Evolutionary conservation across 2,113 vertebrate genomes (phyloP).

Genomic region (Zapus hudsonius): DNA sequence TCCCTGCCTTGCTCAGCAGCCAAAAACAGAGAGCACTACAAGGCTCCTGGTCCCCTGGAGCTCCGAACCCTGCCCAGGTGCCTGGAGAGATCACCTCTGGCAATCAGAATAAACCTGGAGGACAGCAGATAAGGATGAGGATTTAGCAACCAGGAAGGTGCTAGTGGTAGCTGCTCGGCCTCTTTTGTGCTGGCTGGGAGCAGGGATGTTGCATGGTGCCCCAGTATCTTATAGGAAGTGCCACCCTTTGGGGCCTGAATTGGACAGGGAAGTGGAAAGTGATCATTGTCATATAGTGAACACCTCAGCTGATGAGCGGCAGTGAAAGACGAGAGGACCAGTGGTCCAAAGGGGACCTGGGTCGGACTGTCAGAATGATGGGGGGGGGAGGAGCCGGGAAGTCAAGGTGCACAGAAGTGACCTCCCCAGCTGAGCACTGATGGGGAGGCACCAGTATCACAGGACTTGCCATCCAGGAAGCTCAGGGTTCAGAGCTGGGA

Average conservation of each 20-base stretch:
- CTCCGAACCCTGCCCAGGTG: not conserved
- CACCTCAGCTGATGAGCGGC: fast-evolving
- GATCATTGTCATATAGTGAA: fast-evolving
- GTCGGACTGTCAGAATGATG: not conserved
- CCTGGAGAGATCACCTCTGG: not conserved
- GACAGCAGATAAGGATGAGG: not conserved
- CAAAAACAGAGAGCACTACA: not conserved
- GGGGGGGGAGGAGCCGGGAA: not conserved
- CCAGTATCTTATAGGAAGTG: not conserved
- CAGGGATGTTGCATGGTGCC: fast-evolving
- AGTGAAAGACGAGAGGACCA: fast-evolving
- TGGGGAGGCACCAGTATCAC: fast-evolving
- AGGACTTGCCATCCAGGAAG: fast-evolving
- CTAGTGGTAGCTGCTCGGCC: not conserved
- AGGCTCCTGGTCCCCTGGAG: not conserved
- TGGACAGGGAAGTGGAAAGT: fast-evolving
- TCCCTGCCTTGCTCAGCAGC: slow-evolving; percentile 57
- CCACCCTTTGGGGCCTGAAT: not conserved
- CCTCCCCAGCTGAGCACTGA: fast-evolving
- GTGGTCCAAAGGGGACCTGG: not conserved
- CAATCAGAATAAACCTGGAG: not conserved
- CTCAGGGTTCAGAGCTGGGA: fast-evolving
- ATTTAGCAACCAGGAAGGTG: fast-evolving
- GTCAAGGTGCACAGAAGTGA: not conserved
- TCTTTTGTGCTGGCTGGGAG: not conserved